These are phyloP conservation scores for Hemitrygon akajei DNA, from an alignment of 2,797 vertebrate species.

Conservation along the genomic window DNA sequence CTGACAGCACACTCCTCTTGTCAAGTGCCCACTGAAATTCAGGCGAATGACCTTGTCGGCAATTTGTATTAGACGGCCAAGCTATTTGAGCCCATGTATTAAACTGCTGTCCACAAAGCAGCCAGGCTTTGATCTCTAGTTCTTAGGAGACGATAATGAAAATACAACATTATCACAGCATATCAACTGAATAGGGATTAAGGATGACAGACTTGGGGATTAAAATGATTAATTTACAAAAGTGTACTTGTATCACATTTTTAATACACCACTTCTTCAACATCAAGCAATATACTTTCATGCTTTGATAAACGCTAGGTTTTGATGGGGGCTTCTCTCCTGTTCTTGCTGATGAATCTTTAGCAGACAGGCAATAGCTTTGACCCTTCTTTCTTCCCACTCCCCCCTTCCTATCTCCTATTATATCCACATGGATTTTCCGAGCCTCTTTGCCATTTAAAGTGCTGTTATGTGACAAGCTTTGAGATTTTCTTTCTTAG, in stretches of 20 bases:
- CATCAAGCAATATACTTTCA: not conserved
- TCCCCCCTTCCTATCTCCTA: not conserved
- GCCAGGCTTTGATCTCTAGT: conserved; percentile 17
- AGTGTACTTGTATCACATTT: not conserved
- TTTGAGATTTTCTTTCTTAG: conserved; percentile 15
- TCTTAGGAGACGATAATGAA: conserved; percentile 24
- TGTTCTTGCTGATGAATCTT: conserved; percentile 8
- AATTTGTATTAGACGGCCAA: conserved; percentile 30
- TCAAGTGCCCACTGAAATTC: conserved; percentile 36
- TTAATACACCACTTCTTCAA: conserved; percentile 29
- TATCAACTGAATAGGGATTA: conserved; percentile 32
- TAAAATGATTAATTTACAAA: conserved; percentile 38
- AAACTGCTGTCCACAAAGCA: conserved; percentile 33
- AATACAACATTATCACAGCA: conserved; percentile 21
- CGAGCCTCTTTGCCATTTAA: not conserved
- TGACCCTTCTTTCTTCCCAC: not conserved
- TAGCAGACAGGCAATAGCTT: not conserved
- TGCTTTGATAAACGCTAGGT: not conserved
- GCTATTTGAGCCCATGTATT: conserved; percentile 8
- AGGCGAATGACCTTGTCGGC: conserved; percentile 33
- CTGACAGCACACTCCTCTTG: conserved; percentile 24
- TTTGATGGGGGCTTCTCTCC: not conserved
- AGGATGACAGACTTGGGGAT: conserved; percentile 27
- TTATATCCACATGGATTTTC: conserved; percentile 15
- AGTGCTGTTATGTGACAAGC: conserved; percentile 5